phyloP scores from a whole-genome alignment of 2,888 invertebrate species.

The Lissonota sp. region DNA sequence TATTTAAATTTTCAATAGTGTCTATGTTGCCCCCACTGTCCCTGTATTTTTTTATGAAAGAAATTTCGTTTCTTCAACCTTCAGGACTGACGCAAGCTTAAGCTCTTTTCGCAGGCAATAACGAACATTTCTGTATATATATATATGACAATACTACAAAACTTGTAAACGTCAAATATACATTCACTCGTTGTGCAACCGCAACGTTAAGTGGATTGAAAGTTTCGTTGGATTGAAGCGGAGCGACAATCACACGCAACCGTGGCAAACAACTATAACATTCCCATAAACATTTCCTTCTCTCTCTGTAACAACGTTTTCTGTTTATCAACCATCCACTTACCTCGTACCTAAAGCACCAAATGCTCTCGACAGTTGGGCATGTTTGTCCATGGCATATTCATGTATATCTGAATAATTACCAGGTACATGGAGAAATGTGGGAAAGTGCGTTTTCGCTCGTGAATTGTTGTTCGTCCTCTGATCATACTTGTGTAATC shows the following conservation, averaged over 20 bases:
- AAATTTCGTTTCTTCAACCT: neutral
- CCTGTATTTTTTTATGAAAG: neutral
- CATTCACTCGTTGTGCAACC: neutral
- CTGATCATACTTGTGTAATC: no score
- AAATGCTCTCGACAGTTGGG: no score
- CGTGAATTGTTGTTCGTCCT: no score
- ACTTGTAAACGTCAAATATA: slow-evolving; percentile 9
- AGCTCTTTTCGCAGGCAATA: neutral
- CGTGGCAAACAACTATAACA: slow-evolving; percentile 9
- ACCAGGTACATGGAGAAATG: no score
- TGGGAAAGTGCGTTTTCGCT: no score
- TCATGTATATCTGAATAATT: no score
- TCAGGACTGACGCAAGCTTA: neutral
- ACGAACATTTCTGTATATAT: neutral
- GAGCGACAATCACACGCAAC: slow-evolving; percentile 8
- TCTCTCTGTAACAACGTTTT: neutral
- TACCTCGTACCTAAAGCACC: neutral
- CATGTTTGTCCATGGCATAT: no score
- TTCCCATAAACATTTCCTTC: neutral
- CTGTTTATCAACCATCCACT: neutral
- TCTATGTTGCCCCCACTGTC: no score
- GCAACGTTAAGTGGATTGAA: slow-evolving; percentile 3
- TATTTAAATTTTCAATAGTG: no score
- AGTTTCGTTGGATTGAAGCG: slow-evolving; percentile 1
- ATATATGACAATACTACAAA: neutral